Conservation (phyloP, 2,797 vertebrate species). For the Eulemur coronatus region DNA sequence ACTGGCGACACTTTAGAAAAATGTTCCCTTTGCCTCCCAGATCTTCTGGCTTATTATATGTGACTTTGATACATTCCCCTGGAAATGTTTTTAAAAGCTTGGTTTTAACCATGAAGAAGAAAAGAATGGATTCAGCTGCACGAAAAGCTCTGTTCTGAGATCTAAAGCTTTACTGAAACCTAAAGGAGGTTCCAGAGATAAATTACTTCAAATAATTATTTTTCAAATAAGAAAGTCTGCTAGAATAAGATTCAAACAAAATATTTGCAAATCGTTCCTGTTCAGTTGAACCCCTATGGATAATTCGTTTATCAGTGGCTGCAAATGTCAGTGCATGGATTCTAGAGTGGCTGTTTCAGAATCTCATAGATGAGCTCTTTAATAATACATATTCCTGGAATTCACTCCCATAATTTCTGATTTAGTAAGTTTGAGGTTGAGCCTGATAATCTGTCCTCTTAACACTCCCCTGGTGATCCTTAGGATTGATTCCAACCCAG, state of each 20-base stretch:
- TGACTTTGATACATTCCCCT: not conserved
- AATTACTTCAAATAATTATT: not conserved
- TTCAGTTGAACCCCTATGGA: not conserved
- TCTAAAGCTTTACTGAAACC: not conserved
- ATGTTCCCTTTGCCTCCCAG: not conserved
- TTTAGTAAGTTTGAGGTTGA: not conserved
- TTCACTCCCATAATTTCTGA: not conserved
- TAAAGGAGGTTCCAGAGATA: not conserved
- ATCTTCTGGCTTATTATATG: not conserved
- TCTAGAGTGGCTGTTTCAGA: not conserved
- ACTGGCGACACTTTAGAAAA: constrained; percentile 35
- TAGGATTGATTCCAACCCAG: not conserved
- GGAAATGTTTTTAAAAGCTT: not conserved
- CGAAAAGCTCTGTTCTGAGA: not conserved
- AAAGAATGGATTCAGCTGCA: not conserved
- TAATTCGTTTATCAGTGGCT: not conserved
- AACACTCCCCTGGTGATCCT: not conserved
- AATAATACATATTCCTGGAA: not conserved
- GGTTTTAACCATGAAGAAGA: not conserved
- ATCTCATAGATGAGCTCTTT: not conserved
- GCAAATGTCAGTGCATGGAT: not conserved
- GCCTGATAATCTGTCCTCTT: not conserved
- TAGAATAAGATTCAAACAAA: not conserved
- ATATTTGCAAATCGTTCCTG: not conserved
- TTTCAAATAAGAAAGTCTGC: not conserved